Base-by-base conservation (phyloP, 2,888 invertebrate genomes). In the Papilio demoleus region DNA sequence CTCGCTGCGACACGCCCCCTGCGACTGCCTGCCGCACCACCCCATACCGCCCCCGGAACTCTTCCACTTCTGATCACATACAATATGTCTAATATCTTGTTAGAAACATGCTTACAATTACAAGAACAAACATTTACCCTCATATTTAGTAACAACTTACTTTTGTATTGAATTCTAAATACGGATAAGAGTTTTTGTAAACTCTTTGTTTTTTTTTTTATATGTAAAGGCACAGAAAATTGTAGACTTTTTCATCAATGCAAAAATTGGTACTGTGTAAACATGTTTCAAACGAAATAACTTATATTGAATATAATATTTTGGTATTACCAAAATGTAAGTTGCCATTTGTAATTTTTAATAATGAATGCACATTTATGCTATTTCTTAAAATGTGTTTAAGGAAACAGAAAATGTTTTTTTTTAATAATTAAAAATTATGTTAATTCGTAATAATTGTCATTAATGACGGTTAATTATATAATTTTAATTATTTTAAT, bases 41-140 rank as follows among this genome's bases (percentile, higher is more conserved):
- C 88, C 90, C 0, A 90, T 91, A 67, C 91, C 92, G 68, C 92
- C 92, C 67, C 92, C 92, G 4, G 92, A 91, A 71, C 76, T 89
- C 36, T 92, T 92, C 83, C 88, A 92, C 72, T 90, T 90, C 71
- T 90, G 74, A 81, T 65, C 53, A 50, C 50, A 50, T 24, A 24
- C 24, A 24, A 22, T 14, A 24, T 11, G 2, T 11, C 2, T 2
- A 14, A 53, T 53, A 53, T 27, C 27, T 53, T 53, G 24, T 27
- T 27, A 1, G n/a, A 53, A 53, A 53, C 14, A 53, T 53, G 27
- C 3, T 53, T 53, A 27, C n/a, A 27, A 14, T 5, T 5, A 14
- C 2, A n/a, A n/a, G n/a, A n/a, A n/a, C n/a, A n/a, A n/a, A n/a
- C n/a, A n/a, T n/a, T n/a, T n/a, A n/a, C n/a, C n/a, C n/a, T n/a